Evolutionary conservation across 2,888 invertebrate genomes (phyloP).

Genomic region (Syrphus vitripennis): DNA sequence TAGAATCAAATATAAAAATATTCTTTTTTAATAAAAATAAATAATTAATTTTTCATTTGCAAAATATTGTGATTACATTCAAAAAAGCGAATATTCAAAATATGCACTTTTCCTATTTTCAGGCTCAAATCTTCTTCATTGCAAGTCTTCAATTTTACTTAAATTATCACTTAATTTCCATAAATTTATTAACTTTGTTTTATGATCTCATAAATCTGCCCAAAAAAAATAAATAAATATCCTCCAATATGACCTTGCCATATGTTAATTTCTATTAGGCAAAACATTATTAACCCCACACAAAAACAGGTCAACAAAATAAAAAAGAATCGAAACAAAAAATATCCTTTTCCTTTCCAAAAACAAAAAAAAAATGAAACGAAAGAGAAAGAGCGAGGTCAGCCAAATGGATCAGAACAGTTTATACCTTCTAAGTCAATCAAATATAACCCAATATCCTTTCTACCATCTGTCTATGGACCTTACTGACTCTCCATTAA

Average conservation of each 20-base stretch:
- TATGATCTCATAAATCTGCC: constrained; percentile 22
- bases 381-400: not conserved
- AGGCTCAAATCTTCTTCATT: too few species aligned
- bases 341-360: not conserved
- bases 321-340: not conserved
- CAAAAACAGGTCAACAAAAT: constrained; percentile 9
- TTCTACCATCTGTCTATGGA: constrained; percentile 47
- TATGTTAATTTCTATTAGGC: constrained; percentile 31
- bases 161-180: not conserved
- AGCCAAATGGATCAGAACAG: constrained; percentile 20
- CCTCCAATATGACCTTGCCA: not conserved
- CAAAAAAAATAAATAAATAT: constrained; percentile 5
- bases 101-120: too few species aligned
- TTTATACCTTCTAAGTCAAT: constrained; percentile 49
- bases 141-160: too few species aligned
- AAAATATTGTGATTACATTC: too few species aligned
- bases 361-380: too few species aligned
- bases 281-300: constrained; percentile 21
- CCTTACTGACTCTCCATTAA: constrained; percentile 51
- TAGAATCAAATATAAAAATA: too few species aligned
- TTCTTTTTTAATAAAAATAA: too few species aligned
- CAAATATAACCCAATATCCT: constrained; percentile 38
- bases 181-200: constrained; percentile 14
- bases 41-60: too few species aligned
- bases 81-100: too few species aligned